Evolutionary conservation across 2,888 invertebrate genomes (phyloP), one percentile per base, ranked within the genome.

Genomic region (Hypolimnas misippus): DNA sequence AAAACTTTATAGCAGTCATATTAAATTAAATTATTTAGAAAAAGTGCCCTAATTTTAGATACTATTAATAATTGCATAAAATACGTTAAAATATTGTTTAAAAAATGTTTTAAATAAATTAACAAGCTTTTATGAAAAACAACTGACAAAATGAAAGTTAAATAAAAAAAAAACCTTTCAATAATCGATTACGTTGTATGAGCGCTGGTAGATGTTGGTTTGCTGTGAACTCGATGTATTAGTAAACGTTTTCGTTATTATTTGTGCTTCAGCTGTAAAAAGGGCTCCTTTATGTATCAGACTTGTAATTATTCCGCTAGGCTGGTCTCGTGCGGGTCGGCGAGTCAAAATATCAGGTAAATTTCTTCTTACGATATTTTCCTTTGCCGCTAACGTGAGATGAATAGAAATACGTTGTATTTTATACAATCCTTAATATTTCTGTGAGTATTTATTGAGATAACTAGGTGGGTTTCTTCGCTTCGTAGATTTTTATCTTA

Each of bases 301-400:
- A 12, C 12, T 21, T 46, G 44, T 46, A 19, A 46, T 46, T 19
- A 46, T 46, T 4, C 12, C 44, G 44, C 44, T 5, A 46, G 19
- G 12, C 44, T 46, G 44, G 10, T n/a, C 19, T 12, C 12, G n/a
- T 21, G 12, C 44, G 44, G 21, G 44, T 21, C 42, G 42, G 2
- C 17, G 12, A 19, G 4, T 21, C 44, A 19, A 46, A 19, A 46
- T 46, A 46, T 46, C 44, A 46, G 44, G n/a, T 46, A 21, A n/a
- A 17, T 46, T 46, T 46, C 12, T 44, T 17, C 44, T 21, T 38
- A n/a, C n/a, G 35, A 38, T 38, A 38, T 38, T 21, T 46, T 21
- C 21, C 44, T 21, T n/a, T 19, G 19, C 21, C 21, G 12, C 44
- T 3, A 10, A 46, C n/a, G 44, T 46, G 44, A 38, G 21, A n/a